Conservation (phyloP, 2,888 invertebrate genomes). For the Stenchaetothrips biformis region DNA sequence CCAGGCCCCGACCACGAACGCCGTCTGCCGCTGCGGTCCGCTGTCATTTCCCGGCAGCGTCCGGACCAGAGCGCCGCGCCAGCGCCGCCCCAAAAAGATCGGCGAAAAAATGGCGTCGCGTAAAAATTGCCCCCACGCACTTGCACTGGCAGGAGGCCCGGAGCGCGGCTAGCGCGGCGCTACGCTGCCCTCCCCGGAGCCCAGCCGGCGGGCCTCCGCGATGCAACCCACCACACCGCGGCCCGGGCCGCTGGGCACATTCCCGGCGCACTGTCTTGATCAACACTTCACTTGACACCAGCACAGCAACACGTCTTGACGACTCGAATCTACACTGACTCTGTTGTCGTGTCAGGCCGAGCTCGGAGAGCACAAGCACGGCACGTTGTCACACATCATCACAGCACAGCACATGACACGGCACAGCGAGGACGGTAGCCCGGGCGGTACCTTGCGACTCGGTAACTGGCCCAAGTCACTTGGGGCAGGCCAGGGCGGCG, state of each 20-base stretch:
- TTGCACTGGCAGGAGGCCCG: not conserved
- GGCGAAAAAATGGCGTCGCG: conserved; percentile 15
- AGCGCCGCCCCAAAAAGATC: conserved; percentile 7
- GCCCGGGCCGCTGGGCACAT: not conserved
- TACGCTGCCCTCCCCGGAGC: not conserved
- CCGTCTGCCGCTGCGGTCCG: not conserved
- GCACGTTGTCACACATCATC: not conserved
- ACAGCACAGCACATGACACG: conserved; percentile 1
- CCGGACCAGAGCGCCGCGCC: not conserved
- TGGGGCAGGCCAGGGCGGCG: conserved; percentile 8
- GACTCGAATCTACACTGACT: not conserved
- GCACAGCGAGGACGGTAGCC: no score
- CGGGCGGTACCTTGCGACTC: conserved; percentile 1
- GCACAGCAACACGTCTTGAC: not conserved
- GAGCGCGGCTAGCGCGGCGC: no score
- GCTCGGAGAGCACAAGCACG: not conserved
- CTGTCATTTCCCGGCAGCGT: not conserved
- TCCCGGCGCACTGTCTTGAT: not conserved
- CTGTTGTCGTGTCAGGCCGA: not conserved
- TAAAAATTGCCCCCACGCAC: not conserved
- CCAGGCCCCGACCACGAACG: not conserved
- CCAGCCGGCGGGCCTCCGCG: no score
- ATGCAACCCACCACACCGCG: not conserved
- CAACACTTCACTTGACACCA: not conserved
- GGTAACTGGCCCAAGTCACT: not conserved